Percentiles rank a stretch among this genome's conserved stretches.
These are phyloP conservation scores for Lutraria lutraria DNA, from an alignment of 2,888 invertebrate species.

Conservation along the genomic window DNA sequence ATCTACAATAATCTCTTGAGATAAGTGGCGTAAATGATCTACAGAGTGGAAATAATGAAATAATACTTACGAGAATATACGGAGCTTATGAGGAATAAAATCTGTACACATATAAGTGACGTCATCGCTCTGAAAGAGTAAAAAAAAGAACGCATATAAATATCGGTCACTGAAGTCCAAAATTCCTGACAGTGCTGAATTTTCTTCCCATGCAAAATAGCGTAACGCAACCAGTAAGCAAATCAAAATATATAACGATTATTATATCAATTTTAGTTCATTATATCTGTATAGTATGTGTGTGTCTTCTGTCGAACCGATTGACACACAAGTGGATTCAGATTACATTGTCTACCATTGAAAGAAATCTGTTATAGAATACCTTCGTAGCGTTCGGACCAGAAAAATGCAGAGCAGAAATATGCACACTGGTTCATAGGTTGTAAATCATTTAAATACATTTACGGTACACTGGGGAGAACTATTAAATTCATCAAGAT, in stretches of 20 bases:
- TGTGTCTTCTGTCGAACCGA: neutral
- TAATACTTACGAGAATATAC: slow-evolving; percentile 39
- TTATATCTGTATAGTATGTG: neutral
- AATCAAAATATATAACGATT: no score
- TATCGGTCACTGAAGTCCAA: neutral
- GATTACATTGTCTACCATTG: neutral
- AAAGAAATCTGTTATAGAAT: neutral
- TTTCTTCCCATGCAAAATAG: neutral
- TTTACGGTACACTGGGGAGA: neutral
- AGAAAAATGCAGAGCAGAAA: neutral
- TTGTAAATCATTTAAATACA: neutral
- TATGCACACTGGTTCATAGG: neutral
- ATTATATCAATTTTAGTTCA: neutral
- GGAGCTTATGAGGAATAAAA: slow-evolving; percentile 12
- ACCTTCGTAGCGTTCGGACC: neutral
- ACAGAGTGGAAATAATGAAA: neutral
- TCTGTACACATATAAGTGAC: slow-evolving; percentile 25
- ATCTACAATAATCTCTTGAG: neutral
- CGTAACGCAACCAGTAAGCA: neutral
- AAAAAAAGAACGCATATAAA: neutral
- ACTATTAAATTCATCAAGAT: neutral
- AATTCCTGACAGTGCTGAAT: neutral
- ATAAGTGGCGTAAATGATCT: neutral
- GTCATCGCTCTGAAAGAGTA: slow-evolving; percentile 31
- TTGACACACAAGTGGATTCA: neutral